phyloP scores from a whole-genome alignment of 2,888 invertebrate genomes.

The Endotricha flammealis region DNA sequence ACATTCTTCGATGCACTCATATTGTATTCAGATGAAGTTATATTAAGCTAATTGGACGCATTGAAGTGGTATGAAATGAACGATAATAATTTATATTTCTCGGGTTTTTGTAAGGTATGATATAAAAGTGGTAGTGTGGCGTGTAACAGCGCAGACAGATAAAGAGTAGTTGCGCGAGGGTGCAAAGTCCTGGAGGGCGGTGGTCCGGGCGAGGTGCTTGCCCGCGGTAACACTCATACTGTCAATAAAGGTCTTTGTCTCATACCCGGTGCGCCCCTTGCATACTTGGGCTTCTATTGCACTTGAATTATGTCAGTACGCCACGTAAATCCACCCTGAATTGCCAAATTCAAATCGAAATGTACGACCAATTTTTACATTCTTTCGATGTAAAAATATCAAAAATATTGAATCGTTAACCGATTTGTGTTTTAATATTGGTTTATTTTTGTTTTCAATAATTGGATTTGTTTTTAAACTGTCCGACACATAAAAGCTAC shows the following conservation, averaged over 20 bases:
- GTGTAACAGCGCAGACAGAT: slow-evolving; percentile 38
- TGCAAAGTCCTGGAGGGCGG: slow-evolving; percentile 56
- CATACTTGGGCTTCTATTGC: slow-evolving; percentile 26
- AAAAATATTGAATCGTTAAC: too few relatives aligned
- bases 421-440: too few relatives aligned
- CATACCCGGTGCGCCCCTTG: slow-evolving; percentile 18
- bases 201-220: slow-evolving; percentile 47
- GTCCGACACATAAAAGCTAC: too few relatives aligned
- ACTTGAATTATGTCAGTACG: slow-evolving; percentile 46
- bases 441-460: too few relatives aligned
- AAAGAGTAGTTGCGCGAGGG: slow-evolving; percentile 37
- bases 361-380: too few relatives aligned
- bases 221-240: slow-evolving; percentile 59
- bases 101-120: slow-evolving; percentile 49
- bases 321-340: slow-evolving; percentile 16
- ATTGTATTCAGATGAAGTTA: too few relatives aligned
- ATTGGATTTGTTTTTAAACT: too few relatives aligned
- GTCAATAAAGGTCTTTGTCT: slow-evolving; percentile 8
- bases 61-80: too few relatives aligned
- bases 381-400: too few relatives aligned
- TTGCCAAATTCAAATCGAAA: neutral
- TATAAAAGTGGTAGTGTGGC: slow-evolving; percentile 52
- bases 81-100: too few relatives aligned
- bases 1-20: neutral
- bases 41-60: too few relatives aligned